A percentile compares a stretch with the other conserved stretches of the same genome.
These are phyloP conservation scores for Diceros bicornis DNA, from an alignment of 2,797 vertebrate genomes.

Conservation along the genomic window DNA sequence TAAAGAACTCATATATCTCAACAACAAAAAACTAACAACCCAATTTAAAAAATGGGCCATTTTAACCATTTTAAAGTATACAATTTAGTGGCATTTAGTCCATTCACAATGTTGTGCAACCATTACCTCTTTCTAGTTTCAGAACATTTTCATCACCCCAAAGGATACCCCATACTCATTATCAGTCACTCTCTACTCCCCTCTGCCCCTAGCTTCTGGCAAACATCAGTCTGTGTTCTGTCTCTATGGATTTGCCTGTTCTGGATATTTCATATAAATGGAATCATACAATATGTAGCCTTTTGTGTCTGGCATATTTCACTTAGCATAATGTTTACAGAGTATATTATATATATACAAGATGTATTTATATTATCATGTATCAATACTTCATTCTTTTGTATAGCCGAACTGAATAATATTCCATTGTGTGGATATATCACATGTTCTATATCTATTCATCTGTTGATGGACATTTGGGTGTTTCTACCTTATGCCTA, in stretches of 20 bases:
- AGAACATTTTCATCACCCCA: neutral
- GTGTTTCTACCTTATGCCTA: neutral
- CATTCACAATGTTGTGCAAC: neutral
- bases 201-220: neutral
- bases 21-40: too few relatives aligned
- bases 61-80: neutral
- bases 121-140: neutral
- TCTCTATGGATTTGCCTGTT: neutral
- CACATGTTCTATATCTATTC: neutral
- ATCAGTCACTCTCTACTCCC: neutral
- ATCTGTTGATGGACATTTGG: neutral
- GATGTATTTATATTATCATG: neutral
- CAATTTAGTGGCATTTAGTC: neutral
- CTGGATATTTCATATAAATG: neutral
- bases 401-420: neutral
- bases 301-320: neutral
- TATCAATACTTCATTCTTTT: neutral
- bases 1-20: too few relatives aligned
- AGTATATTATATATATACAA: neutral
- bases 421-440: neutral
- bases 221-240: neutral
- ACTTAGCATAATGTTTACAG: neutral
- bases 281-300: neutral
- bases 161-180: neutral
- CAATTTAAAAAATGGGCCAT: neutral